Conservation (phyloP, 2,113 vertebrate species). For the Leucopsar rothschildi region DNA sequence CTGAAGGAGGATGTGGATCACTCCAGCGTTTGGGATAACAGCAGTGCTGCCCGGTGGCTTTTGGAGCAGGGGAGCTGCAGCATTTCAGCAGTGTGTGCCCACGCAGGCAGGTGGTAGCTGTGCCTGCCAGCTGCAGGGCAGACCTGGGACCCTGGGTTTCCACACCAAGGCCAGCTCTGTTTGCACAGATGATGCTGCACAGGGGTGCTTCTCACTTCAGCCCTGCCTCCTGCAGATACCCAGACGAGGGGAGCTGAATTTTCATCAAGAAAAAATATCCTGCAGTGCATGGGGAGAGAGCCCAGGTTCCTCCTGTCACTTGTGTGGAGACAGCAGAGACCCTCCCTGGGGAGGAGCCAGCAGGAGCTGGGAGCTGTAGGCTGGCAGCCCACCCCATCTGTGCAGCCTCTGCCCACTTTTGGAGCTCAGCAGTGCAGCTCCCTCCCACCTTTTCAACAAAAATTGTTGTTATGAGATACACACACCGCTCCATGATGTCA, state of each 20-base stretch:
- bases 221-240: not conserved
- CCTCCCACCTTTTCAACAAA: not conserved
- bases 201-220: not conserved
- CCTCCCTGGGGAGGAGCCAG: not conserved
- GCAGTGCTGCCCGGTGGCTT: not conserved
- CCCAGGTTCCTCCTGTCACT: not conserved
- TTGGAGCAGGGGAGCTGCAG: not conserved
- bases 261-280: not conserved
- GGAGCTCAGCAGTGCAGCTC: not conserved
- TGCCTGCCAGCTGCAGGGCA: not conserved
- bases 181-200: accelerated
- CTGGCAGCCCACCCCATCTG: not conserved
- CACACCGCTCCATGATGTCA: not conserved
- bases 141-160: not conserved
- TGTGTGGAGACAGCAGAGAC: not conserved
- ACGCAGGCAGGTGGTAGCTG: not conserved
- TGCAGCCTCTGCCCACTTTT: not conserved
- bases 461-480: not conserved
- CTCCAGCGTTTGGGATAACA: accelerated
- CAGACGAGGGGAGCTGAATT: not conserved
- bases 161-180: not conserved
- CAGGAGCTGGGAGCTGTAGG: not conserved
- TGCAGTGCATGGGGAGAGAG: not conserved
- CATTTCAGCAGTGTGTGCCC: not conserved
- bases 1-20: not conserved